Evolutionary conservation across 1,140 invertebrate genomes (phyloP).

Genomic region (Magallana gigas): DNA sequence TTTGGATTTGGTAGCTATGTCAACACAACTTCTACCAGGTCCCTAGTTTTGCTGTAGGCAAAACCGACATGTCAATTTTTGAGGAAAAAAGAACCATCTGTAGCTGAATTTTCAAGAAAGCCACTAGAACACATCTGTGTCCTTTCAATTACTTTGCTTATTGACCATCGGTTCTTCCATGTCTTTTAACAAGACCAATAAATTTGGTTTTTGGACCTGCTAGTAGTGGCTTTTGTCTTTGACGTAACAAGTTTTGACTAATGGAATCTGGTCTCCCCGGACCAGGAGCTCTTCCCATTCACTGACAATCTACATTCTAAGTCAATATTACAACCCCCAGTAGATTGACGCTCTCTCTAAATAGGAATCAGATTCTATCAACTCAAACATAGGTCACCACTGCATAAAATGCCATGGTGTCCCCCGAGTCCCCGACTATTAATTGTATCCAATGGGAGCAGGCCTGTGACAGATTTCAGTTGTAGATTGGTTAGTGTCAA

Average conservation of each 20-base stretch:
- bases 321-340: constrained; percentile 39
- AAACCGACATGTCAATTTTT: constrained; percentile 23
- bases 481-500: constrained; percentile 51
- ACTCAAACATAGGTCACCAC: constrained; percentile 11
- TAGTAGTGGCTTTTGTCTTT: constrained; percentile 16
- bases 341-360: not conserved
- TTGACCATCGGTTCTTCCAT: not conserved
- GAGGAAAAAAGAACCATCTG: not conserved
- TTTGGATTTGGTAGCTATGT: constrained; percentile 32
- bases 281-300: constrained; percentile 12
- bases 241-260: constrained; percentile 36
- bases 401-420: constrained; percentile 18
- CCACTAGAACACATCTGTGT: constrained; percentile 28
- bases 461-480: constrained; percentile 45
- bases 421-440: not conserved
- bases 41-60: not conserved
- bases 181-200: not conserved
- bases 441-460: constrained; percentile 31
- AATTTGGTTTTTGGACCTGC: not conserved
- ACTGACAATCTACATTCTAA: constrained; percentile 29
- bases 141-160: not conserved
- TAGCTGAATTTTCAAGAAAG: constrained; percentile 37
- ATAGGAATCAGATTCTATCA: constrained; percentile 24
- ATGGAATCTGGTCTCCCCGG: constrained; percentile 25
- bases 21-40: constrained; percentile 26